Conservation (phyloP, 2,797 vertebrate species). For the Lindbergichthys nudifrons region DNA sequence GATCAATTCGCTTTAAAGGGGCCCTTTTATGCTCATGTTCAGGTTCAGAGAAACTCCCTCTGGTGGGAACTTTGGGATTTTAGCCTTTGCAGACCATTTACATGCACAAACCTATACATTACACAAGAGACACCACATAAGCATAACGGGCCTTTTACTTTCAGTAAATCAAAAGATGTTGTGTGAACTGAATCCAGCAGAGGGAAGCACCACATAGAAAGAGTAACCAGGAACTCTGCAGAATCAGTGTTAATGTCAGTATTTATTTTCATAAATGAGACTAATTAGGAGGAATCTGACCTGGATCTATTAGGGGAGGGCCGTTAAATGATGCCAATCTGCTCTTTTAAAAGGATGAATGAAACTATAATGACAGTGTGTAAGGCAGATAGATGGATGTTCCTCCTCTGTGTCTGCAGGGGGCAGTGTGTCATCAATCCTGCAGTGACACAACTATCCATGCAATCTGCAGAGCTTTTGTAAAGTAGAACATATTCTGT, state of each 20-base stretch:
- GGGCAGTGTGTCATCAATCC: conserved; percentile 68
- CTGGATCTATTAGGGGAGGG: conserved; percentile 1
- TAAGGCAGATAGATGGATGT: conserved; percentile 1
- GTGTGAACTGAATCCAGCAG: conserved; percentile 53
- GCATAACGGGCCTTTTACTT: not conserved
- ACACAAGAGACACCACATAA: no score
- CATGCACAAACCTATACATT: no score
- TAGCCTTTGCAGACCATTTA: no score
- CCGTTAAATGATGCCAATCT: conserved; percentile 12
- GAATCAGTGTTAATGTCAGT: not conserved
- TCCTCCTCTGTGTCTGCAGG: conserved; percentile 56
- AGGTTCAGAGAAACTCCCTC: no score
- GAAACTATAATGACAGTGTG: not conserved
- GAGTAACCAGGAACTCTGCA: conserved; percentile 2
- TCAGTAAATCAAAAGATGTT: not conserved
- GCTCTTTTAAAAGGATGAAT: conserved; percentile 6
- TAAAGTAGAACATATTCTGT: conserved; percentile 58
- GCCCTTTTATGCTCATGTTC: no score
- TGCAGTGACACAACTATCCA: not conserved
- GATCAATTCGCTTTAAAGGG: not conserved
- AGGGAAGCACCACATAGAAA: conserved; percentile 64
- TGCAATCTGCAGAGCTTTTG: conserved; percentile 35
- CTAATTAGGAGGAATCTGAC: conserved; percentile 27
- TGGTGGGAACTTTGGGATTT: no score
- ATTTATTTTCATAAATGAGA: conserved; percentile 29